phyloP scores from a whole-genome alignment of 2,113 vertebrate genomes.

The Myocastor coypus region DNA sequence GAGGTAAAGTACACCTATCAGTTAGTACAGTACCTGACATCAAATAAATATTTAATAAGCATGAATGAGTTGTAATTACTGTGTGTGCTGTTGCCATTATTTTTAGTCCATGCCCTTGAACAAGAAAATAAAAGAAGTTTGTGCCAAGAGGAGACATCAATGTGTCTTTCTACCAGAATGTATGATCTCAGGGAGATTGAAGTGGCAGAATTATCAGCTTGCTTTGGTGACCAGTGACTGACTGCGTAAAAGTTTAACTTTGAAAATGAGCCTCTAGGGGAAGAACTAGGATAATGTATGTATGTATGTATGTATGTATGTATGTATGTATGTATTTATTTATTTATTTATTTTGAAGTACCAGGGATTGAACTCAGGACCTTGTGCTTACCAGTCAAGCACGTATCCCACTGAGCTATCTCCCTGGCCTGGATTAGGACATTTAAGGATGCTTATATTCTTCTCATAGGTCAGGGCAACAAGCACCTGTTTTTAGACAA shows the following conservation, averaged over 20 bases:
- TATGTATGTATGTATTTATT: too few species aligned
- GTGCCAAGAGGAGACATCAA: background rate
- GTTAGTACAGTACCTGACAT: background rate
- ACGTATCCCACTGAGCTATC: too few species aligned
- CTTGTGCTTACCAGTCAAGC: too few species aligned
- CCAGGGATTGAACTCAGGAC: too few species aligned
- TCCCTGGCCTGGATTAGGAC: background rate
- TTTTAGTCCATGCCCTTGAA: background rate
- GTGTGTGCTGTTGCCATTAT: background rate
- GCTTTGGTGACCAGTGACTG: background rate
- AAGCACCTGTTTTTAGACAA: background rate
- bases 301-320: too few species aligned
- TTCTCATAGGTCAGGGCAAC: background rate
- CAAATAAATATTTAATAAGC: background rate
- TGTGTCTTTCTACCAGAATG: background rate
- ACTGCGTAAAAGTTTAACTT: slow-evolving; percentile 17
- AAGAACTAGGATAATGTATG: background rate
- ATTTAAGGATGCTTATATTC: background rate
- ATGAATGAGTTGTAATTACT: background rate
- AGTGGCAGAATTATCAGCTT: background rate
- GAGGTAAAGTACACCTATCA: background rate
- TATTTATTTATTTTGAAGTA: too few species aligned
- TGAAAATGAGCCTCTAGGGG: background rate
- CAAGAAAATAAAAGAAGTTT: slow-evolving; percentile 7
- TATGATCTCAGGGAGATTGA: background rate